Base-by-base conservation (phyloP, 1,140 invertebrate genomes). In the Ceratosolen fusciceps region DNA sequence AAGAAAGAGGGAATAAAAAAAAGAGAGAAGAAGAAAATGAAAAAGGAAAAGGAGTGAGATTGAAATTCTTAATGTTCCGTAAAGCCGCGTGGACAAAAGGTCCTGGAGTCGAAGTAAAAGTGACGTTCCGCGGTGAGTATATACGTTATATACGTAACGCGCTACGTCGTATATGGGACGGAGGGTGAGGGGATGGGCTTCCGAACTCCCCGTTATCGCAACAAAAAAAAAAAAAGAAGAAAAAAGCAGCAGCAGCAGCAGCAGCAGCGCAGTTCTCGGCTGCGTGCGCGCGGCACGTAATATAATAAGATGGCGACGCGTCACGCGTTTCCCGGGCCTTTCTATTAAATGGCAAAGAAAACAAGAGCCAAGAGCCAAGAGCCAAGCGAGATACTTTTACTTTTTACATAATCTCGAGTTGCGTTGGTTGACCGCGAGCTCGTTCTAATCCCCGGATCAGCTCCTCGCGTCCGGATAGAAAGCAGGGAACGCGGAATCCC, bases 321-420 rank as follows among this genome's bases (percentile, higher is more conserved):
- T 54, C 43, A 62, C 67, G 52, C 49, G 14, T 34, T 2, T 8
- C 52, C 1, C 62, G 14, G 29, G 58, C 79, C 80, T 77, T 77
- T 77, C 75, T 72, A 74, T 62, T 74, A 62, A 62, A 74, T 31
- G 0, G 39, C 19, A 56, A 56, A 52, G 58, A 26, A 34, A n/a
- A n/a, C n/a, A n/a, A n/a, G n/a, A 62, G 24, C 14, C 58, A 62
- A 16, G 52, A 26, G 31, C 71, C 21, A 47, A 37, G 9, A 39
- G 37, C 16, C 19, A 26, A 70, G 49, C 65, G 65, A 77, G 65
- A 77, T 77, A 81, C 80, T 77, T 81, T 81, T 81, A 81, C 80
- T 75, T 72, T 73, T 81, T 77, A 77, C 71, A 74, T 77, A 81
- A 81, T 74, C 34, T 74, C 73, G 60, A 67, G 52, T 34, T n/a